Percentiles rank a stretch among this genome's conserved stretches.
These are phyloP conservation scores for Dromiciops gliroides DNA, from an alignment of 2,113 vertebrate genomes.

Conservation along the genomic window DNA sequence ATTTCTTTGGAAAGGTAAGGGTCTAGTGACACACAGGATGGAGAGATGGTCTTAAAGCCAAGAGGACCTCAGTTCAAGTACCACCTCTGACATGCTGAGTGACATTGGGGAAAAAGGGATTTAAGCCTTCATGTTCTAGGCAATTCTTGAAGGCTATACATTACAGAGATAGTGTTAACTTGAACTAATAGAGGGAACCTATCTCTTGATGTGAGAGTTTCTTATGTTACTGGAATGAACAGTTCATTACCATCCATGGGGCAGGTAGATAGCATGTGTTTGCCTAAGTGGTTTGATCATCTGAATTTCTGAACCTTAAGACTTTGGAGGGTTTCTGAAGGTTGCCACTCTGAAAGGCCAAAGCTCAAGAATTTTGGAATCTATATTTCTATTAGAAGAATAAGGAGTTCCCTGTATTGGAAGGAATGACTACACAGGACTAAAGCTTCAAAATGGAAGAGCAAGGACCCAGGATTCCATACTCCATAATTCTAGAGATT, in stretches of 20 bases:
- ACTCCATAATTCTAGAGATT: neutral
- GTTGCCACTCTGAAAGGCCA: neutral
- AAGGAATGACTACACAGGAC: neutral
- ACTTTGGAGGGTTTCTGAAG: neutral
- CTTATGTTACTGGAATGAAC: neutral
- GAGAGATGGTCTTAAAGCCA: neutral
- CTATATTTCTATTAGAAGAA: neutral
- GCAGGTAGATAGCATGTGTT: neutral
- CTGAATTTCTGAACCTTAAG: neutral
- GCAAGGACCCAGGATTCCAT: neutral
- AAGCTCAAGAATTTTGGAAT: neutral
- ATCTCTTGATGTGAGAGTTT: neutral
- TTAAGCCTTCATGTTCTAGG: neutral
- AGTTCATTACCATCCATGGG: neutral
- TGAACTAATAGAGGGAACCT: neutral
- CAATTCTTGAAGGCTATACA: neutral
- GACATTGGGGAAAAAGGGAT: neutral
- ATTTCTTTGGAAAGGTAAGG: neutral
- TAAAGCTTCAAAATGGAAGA: neutral
- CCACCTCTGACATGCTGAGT: neutral
- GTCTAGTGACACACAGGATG: neutral
- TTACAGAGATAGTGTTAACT: neutral
- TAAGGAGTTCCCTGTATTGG: neutral
- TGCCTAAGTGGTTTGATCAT: neutral
- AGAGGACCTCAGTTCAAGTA: neutral